phyloP scores from a whole-genome alignment of 2,888 invertebrate genomes.

The Orchestes rusci region DNA sequence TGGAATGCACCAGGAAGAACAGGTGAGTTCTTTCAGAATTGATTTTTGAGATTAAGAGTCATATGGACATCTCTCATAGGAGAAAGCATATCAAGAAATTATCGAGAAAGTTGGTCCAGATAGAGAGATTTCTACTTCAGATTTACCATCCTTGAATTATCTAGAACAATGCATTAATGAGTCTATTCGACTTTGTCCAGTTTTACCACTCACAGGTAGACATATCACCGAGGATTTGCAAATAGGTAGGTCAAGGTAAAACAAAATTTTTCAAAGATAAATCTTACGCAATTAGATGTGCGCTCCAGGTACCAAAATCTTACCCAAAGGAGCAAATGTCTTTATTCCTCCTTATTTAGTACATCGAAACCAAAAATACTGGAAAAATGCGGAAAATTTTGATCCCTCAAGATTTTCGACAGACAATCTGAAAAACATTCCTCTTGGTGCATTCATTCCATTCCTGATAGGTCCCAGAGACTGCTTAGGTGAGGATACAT shows the following conservation, averaged over 20 bases:
- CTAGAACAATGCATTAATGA: conserved; percentile 5
- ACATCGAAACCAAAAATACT: conserved; percentile 4
- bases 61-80: not conserved
- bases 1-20: conserved; percentile 1
- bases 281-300: no score
- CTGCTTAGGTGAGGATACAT: no score
- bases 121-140: not conserved
- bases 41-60: not conserved
- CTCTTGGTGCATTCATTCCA: not conserved
- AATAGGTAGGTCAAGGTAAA: not conserved
- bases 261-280: no score
- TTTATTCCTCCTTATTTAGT: conserved; percentile 1
- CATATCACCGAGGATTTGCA: not conserved
- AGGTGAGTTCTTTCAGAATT: no score
- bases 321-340: not conserved
- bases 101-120: conserved; percentile 1
- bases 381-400: conserved; percentile 1
- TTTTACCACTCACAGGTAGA: not conserved
- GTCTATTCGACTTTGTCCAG: not conserved
- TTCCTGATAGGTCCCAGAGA: conserved; percentile 4
- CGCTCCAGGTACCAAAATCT: not conserved
- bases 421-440: conserved; percentile 1
- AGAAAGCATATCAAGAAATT: conserved; percentile 4
- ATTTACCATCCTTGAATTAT: conserved; percentile 1
- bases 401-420: conserved; percentile 4